Base-by-base conservation (phyloP, 1,140 invertebrate genomes). In the Nephila pilipes region DNA sequence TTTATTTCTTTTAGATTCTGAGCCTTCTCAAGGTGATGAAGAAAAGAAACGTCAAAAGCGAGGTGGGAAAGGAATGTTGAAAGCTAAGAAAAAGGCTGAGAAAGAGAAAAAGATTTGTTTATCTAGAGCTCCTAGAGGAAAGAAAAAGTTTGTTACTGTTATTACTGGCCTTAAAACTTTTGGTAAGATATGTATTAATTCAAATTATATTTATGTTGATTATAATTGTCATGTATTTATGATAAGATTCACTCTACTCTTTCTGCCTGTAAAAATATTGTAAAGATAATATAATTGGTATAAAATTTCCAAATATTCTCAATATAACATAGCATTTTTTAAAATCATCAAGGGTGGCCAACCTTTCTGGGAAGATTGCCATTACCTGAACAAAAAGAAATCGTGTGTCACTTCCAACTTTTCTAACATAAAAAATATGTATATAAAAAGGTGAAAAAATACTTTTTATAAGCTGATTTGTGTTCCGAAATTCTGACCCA, bases 61-160 rank as follows among this genome's bases (percentile, higher is more conserved):
- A 58, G 98, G 98, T 46, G 98, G 98, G 8, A 98, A 98, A 95
- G 98, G 98, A 46, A 97, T 98, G 95, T 96, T 98, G 63, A 98
- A 98, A 95, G 96, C 97, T 18, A 98, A 98, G 95, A 98, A 98
- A 96, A 98, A 98, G 95, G 97, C 95, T 94, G 95, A 97, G 95
- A 97, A 97, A 94, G 97, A 97, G 79, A 97, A 98, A 95, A 97
- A 97, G 95, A 96, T 97, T 63, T 96, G 97, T 94, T 96, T 99
- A 18, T 99, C 98, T 2, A 97, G 98, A 95, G 98, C 99, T 57
- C 98, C 98, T 22, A 96, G 99, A 94, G 99, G 99, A 85, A 99
- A 99, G 95, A 99, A 99, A 97, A 99, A 99, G 96, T 99, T 98
- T 85, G 99, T 99, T 0, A 99, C 99, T 3, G 96, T 97, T 32